Conservation (phyloP, 2,113 vertebrate genomes). For the Melanocharis versteri region DNA sequence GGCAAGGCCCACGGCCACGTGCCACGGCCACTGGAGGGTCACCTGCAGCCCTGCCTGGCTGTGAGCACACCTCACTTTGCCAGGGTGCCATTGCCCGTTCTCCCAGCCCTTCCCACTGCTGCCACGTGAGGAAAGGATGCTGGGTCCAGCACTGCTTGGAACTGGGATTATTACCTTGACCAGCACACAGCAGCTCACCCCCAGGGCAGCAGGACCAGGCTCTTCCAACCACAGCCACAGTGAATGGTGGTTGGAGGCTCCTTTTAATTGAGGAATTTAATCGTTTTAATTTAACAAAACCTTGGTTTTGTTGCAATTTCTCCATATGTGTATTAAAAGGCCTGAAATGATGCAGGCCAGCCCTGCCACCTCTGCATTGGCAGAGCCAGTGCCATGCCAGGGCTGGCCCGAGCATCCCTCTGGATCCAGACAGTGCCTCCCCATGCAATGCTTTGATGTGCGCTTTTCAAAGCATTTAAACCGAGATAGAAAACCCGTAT, state of each 20-base stretch:
- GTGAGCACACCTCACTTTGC: accelerated
- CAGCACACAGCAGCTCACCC: background rate
- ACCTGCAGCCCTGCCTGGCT: accelerated
- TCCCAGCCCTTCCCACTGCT: background rate
- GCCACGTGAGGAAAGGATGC: accelerated
- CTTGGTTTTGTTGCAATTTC: background rate
- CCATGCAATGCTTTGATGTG: background rate
- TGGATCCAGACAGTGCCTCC: background rate
- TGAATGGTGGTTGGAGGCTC: background rate
- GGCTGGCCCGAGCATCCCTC: background rate
- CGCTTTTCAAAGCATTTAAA: background rate
- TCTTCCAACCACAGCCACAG: background rate
- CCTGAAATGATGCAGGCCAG: background rate
- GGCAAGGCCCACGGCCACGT: accelerated
- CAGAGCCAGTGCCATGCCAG: background rate
- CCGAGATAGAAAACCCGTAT: background rate
- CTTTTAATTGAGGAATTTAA: background rate
- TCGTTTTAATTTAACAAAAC: background rate
- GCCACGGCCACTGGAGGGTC: too few relatives aligned
- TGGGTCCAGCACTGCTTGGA: background rate
- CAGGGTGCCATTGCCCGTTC: too few relatives aligned
- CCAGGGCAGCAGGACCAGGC: too few relatives aligned
- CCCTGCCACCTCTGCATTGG: background rate
- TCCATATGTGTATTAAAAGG: background rate
- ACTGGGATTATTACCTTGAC: background rate